Evolutionary conservation across 1,140 invertebrate species (phyloP).

Genomic region (Philaenus spumarius): DNA sequence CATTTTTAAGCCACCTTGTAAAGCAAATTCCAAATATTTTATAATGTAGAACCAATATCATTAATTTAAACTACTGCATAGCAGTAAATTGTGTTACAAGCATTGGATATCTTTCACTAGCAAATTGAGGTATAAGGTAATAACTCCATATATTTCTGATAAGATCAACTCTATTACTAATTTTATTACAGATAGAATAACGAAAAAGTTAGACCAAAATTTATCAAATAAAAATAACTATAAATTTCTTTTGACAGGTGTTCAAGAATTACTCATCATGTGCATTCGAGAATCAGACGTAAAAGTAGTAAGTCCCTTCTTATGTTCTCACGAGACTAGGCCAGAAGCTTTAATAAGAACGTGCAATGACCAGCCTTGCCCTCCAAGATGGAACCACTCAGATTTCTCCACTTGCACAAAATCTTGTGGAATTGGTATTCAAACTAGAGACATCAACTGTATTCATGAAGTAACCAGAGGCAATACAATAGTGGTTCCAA

Average conservation of each 20-base stretch:
- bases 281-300: constrained; percentile 82
- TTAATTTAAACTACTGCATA: no score
- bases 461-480: constrained; percentile 86
- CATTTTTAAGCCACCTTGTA: no score
- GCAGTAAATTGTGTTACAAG: no score
- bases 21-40: no score
- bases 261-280: constrained; percentile 84
- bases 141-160: no score
- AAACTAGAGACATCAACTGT: constrained; percentile 80
- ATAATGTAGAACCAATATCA: no score
- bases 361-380: constrained; percentile 90
- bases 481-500: constrained; percentile 81
- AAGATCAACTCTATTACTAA: no score
- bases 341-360: constrained; percentile 84
- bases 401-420: constrained; percentile 61
- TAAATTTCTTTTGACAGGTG: constrained; percentile 39
- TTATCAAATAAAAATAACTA: no score
- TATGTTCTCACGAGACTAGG: constrained; percentile 69
- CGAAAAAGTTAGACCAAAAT: no score
- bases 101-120: no score
- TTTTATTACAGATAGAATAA: no score
- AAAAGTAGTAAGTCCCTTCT: constrained; percentile 72
- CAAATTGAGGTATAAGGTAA: no score
- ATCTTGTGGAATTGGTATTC: constrained; percentile 69
- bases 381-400: constrained; percentile 80